These are phyloP conservation scores for Sycophila texana DNA, from an alignment of 2,888 invertebrate species.

Conservation along the genomic window DNA sequence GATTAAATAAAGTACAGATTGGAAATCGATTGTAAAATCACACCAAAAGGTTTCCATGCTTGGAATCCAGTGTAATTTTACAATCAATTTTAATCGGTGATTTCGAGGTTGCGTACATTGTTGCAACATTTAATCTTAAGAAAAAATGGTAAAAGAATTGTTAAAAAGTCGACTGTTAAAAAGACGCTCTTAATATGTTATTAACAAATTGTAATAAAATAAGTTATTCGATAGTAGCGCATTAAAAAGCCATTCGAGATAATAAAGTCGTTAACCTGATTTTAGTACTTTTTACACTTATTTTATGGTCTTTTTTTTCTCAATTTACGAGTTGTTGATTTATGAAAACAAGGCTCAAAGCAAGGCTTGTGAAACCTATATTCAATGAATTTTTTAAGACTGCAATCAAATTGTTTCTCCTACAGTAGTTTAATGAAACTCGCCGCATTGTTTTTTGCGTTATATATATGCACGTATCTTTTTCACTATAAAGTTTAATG, in stretches of 20 bases:
- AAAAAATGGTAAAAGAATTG: too few relatives aligned
- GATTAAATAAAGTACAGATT: too few relatives aligned
- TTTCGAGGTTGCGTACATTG: too few relatives aligned
- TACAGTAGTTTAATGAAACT: constrained; percentile 9
- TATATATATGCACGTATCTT: background rate
- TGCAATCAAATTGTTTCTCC: constrained; percentile 20
- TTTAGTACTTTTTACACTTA: constrained; percentile 31
- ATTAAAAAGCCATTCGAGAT: constrained; percentile 45
- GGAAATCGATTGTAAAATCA: too few relatives aligned
- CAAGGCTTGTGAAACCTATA: constrained; percentile 29
- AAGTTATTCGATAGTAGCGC: constrained; percentile 14
- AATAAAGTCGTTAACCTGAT: constrained; percentile 47
- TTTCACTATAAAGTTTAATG: background rate
- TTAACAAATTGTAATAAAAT: constrained; percentile 17
- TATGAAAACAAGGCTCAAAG: constrained; percentile 50
- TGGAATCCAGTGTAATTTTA: too few relatives aligned
- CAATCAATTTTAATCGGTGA: too few relatives aligned
- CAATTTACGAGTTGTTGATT: constrained; percentile 49
- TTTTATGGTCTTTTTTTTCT: constrained; percentile 30
- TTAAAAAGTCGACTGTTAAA: too few relatives aligned
- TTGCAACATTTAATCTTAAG: too few relatives aligned
- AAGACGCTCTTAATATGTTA: background rate
- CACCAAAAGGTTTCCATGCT: too few relatives aligned
- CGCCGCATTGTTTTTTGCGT: background rate
- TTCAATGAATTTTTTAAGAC: constrained; percentile 22